Evolutionary conservation across 2,797 vertebrate genomes (phyloP).

Genomic region (Glyptemys insculpta): DNA sequence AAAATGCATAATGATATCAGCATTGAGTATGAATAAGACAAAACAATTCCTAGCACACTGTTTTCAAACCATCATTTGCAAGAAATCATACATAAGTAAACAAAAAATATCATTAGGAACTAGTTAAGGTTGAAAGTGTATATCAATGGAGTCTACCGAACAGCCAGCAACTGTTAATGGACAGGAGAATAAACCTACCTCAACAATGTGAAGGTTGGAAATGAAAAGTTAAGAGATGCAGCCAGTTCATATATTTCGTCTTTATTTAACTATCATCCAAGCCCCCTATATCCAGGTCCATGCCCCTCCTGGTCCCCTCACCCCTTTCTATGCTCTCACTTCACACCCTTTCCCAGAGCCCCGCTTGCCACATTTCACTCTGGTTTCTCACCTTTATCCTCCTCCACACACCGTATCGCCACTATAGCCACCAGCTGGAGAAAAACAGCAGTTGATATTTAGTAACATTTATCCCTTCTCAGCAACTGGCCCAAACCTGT

Average conservation of each 20-base stretch:
- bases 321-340: background rate
- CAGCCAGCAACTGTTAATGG: background rate
- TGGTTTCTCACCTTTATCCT: background rate
- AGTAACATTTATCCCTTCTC: background rate
- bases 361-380: background rate
- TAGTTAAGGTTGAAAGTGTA: background rate
- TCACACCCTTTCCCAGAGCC: background rate
- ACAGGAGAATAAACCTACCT: background rate
- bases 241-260: background rate
- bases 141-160: background rate
- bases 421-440: background rate
- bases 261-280: background rate
- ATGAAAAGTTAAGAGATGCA: background rate
- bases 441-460: background rate
- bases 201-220: background rate
- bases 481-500: background rate
- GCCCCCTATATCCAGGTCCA: background rate
- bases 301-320: background rate
- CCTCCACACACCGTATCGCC: background rate
- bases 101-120: background rate
- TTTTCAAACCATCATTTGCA: slow-evolving; percentile 39
- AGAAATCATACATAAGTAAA: background rate
- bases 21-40: slow-evolving; percentile 43
- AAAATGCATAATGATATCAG: slow-evolving; percentile 60
- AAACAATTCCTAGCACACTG: slow-evolving; percentile 22